A percentile compares a stretch with the other conserved stretches of the same genome.
Conservation (phyloP, 2,113 vertebrate genomes). For the Terrapene triunguis region DNA sequence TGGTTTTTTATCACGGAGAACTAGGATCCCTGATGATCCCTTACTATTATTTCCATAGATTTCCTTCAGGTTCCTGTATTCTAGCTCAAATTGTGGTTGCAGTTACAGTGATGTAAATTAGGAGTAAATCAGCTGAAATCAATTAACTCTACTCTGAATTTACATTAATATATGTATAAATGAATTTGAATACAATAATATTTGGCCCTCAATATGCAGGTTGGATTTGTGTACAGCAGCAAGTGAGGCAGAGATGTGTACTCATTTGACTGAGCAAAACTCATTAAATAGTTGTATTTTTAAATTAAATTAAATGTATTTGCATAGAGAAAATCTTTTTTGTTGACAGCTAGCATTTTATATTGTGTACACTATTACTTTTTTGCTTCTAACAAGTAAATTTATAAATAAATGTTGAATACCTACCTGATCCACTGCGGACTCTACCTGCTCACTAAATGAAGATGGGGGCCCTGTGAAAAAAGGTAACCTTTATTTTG, state of each 20-base stretch:
- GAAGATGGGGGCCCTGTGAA: not conserved
- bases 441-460: not conserved
- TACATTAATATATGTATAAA: not conserved
- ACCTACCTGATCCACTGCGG: not conserved
- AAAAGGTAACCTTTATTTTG: not conserved
- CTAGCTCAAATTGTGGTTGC: not conserved
- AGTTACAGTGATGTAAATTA: not conserved
- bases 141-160: not conserved
- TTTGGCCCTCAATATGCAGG: not conserved
- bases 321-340: not conserved
- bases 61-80: not conserved
- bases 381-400: not conserved
- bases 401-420: not conserved
- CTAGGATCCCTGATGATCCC: not conserved
- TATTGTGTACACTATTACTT: not conserved
- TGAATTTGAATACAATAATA: not conserved
- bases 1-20: rapidly evolving
- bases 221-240: not conserved
- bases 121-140: not conserved
- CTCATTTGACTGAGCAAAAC: not conserved
- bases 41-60: not conserved
- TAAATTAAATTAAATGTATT: not conserved
- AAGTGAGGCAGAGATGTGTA: not conserved
- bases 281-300: not conserved
- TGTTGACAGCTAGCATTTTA: not conserved